Evolutionary conservation across 2,888 invertebrate genomes (phyloP), one percentile per base, ranked within the genome.

Genomic region (Hoplodrina ambigua): DNA sequence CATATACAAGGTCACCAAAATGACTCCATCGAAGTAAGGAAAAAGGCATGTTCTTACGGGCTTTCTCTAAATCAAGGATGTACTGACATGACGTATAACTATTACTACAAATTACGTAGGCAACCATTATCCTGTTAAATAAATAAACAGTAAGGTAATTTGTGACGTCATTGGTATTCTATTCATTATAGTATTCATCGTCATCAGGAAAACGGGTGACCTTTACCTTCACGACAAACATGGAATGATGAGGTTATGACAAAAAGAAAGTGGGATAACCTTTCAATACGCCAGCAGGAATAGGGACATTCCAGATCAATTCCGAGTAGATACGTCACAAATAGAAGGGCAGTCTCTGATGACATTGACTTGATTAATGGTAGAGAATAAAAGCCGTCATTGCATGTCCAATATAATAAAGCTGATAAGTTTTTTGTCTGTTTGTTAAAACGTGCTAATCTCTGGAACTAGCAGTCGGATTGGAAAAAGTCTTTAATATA

Each of bases 201-300:
- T n/a, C 46, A 78, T 70, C 58, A 71, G 72, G 59, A 72, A 57
- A 72, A 71, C 19, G 2, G 25, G 4, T 1, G 19, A 25, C 52
- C 20, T 53, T 57, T 78, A 69, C 56, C 52, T 15, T 15, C 13
- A n/a, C 17, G 20, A 17, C 33, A 20, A 20, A 46, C 19, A 17
- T 15, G 4, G 10, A n/a, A 41, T 53, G 57, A 54, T 79, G 57
- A 25, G 5, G 17, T 50, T 20, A 53, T 25, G 52, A 63, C 30
- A 8, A 11, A 30, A 10, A 52, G 50, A 66, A 46, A 66, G 55
- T 37, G 46, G 68, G 25, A 56, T 56, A 25, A 56, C 44, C 78
- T 20, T 50, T 5, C 4, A 17, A 46, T 8, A 5, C 1, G 8
- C 20, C 7, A n/a, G 17, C 4, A 6, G 37, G 58, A 50, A 30